Base-by-base conservation (phyloP, 2,888 invertebrate genomes). In the Apodemia hepburni region DNA sequence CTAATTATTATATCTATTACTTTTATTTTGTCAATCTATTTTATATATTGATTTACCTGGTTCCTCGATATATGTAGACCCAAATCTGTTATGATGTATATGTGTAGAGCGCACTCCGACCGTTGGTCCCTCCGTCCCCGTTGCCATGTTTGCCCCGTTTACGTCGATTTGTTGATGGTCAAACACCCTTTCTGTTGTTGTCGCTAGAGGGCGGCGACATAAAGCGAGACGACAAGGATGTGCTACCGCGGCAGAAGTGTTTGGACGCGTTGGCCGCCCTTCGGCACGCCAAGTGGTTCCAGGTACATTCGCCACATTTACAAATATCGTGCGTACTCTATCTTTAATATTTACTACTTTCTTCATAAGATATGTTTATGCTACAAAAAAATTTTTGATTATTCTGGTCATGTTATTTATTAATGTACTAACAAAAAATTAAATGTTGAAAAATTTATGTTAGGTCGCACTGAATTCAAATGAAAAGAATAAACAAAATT, bases 201-300 rank as follows among this genome's bases (percentile, higher is more conserved):
- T 88, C 89, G 88, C 90, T 92, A 92, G 85, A 92, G 87, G 88
- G 93, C 83, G 94, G 92, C 92, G 88, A 92, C 92, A 92, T 89
- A 92, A 93, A 89, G 92, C 94, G 94, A 93, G 95, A 95, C 93
- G 95, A 95, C 94, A 95, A 95, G 93, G 98, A 98, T 94, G 96
- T 98, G 92, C 96, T 99, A 93, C 97, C 98, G 95, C 97, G 98
- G 94, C 97, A 98, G 94, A 98, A 98, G 94, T 99, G 99, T 96
- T 97, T 99, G 94, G 97, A 98, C 95, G 99, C 99, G 94, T 96
- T 99, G 94, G 99, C 99, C 94, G 98, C 98, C 93, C 96, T 99
- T 93, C 97, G 99, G 94, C 99, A 98, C 96, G 98, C 99, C 94
- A 99, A 99, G 95, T 99, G 99, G 99, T 99, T 99, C 96, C 99